Percentiles rank a stretch among this genome's conserved stretches.
Conservation (phyloP, 2,797 vertebrate genomes). For the Chrosomus eos region DNA sequence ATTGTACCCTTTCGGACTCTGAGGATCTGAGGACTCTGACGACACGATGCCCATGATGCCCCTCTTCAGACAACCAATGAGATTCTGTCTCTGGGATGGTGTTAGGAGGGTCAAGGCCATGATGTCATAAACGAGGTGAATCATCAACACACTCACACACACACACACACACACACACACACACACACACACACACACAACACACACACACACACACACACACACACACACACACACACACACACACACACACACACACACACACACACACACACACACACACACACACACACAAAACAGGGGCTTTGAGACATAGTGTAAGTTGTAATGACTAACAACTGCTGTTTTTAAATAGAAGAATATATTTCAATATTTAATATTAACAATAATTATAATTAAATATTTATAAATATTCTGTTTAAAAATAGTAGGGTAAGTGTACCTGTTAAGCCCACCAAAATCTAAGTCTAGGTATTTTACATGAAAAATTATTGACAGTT, state of each 20-base stretch:
- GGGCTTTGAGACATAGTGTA: neutral
- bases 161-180: no score
- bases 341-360: neutral
- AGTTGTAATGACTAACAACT: neutral
- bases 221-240: neutral
- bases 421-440: neutral
- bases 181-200: no score
- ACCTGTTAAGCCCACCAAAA: no score
- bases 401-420: neutral
- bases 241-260: no score
- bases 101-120: neutral
- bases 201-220: no score
- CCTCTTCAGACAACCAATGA: neutral
- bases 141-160: neutral
- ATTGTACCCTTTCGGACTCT: conserved; percentile 10
- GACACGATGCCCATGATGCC: neutral
- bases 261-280: no score
- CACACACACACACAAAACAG: no score
- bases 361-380: neutral
- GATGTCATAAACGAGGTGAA: neutral
- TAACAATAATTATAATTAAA: neutral
- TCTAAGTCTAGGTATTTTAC: no score
- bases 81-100: neutral
- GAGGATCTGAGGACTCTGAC: conserved; percentile 11
- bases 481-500: no score